phyloP scores from a whole-genome alignment of 2,888 invertebrate genomes.

The Xestia xanthographa region DNA sequence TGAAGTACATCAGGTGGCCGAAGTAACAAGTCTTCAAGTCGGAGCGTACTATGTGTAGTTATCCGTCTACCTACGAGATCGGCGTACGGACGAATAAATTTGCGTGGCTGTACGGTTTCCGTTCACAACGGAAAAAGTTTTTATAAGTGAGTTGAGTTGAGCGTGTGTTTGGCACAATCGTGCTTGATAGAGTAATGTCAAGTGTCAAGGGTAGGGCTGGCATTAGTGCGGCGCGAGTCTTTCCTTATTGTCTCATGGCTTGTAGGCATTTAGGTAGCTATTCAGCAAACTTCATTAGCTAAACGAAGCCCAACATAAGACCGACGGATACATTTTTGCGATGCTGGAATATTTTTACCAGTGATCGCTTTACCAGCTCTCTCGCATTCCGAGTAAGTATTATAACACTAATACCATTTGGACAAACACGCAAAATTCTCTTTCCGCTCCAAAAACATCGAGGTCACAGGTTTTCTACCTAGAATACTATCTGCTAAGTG shows the following conservation, averaged over 20 bases:
- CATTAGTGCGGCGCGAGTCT: constrained; percentile 56
- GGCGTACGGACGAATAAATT: constrained; percentile 60
- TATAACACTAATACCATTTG: constrained; percentile 41
- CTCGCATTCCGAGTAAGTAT: constrained; percentile 25
- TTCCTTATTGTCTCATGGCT: constrained; percentile 47
- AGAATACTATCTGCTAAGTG: constrained; percentile 37
- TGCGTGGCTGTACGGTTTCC: constrained; percentile 64
- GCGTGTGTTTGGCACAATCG: constrained; percentile 62
- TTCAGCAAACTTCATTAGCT: constrained; percentile 8
- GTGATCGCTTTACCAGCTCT: neutral
- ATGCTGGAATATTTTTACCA: neutral
- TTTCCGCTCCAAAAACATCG: constrained; percentile 57
- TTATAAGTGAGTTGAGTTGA: constrained; percentile 43
- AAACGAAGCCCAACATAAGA: neutral
- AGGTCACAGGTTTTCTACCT: constrained; percentile 59
- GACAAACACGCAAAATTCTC: constrained; percentile 50
- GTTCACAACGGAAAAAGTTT: constrained; percentile 63
- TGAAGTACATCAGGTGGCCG: constrained; percentile 48
- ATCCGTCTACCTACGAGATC: constrained; percentile 34
- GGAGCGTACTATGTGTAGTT: constrained; percentile 26
- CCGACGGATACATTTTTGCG: neutral
- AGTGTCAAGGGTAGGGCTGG: constrained; percentile 76
- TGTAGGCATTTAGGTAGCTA: constrained; percentile 5
- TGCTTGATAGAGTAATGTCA: constrained; percentile 75
- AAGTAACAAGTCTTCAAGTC: constrained; percentile 56